Percentiles rank a stretch among this genome's conserved stretches.
Evolutionary conservation across 2,797 vertebrate genomes (phyloP).

Genomic region (Pseudotriccus pelzelni): DNA sequence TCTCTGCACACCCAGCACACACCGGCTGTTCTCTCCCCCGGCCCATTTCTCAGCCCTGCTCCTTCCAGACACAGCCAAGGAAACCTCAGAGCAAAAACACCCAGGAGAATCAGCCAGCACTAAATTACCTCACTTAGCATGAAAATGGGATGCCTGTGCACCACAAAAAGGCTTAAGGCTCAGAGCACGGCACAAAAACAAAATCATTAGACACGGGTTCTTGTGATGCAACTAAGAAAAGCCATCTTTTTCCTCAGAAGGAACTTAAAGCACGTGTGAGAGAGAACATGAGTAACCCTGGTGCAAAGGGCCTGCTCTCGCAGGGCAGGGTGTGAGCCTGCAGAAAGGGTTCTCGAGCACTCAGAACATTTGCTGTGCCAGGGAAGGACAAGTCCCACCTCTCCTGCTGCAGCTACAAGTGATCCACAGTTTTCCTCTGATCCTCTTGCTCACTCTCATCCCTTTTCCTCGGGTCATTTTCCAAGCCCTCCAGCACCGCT

Average conservation of each 20-base stretch:
- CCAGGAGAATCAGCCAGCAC: background rate
- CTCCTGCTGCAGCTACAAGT: background rate
- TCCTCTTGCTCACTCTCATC: background rate
- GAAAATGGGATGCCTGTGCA: background rate
- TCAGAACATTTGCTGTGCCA: accelerated
- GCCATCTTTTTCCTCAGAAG: background rate
- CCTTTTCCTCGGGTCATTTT: background rate
- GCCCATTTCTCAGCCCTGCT: background rate
- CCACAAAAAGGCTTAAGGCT: background rate
- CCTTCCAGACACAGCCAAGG: background rate
- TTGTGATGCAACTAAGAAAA: background rate
- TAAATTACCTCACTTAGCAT: constrained; percentile 27
- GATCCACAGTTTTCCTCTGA: too few species aligned
- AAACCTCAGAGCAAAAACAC: background rate
- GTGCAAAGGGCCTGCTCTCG: background rate
- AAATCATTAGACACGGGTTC: background rate
- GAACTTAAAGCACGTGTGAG: background rate
- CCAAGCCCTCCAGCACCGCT: accelerated
- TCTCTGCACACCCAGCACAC: background rate
- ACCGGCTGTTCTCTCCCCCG: accelerated
- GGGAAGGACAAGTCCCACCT: background rate
- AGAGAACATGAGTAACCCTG: background rate
- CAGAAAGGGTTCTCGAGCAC: too few species aligned
- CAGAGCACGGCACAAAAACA: background rate
- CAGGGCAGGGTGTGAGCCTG: accelerated